Percentiles rank a stretch among this genome's conserved stretches.
phyloP scores from a whole-genome alignment of 2,113 vertebrate genomes.

The Sterna hirundo region DNA sequence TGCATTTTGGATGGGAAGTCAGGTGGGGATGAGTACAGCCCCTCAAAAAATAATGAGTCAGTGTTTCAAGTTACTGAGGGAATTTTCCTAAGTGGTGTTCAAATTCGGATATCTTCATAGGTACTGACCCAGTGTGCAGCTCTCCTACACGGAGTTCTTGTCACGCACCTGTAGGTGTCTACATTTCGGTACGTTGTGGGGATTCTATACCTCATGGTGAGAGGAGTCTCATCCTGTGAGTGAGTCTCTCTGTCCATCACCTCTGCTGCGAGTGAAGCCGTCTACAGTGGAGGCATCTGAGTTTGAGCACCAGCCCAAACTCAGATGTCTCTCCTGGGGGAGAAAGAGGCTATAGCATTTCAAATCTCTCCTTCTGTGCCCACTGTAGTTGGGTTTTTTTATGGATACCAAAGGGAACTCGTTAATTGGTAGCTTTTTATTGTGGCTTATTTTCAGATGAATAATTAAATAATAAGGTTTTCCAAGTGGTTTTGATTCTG shows the following conservation, averaged over 20 bases:
- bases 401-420: background rate
- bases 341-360: background rate
- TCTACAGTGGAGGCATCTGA: background rate
- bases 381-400: background rate
- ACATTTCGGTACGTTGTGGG: rapidly evolving
- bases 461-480: background rate
- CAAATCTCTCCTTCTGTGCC: background rate
- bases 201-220: background rate
- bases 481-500: background rate
- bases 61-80: background rate
- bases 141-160: rapidly evolving
- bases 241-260: background rate
- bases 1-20: background rate
- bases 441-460: background rate
- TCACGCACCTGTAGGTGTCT: background rate
- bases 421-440: background rate
- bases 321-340: background rate
- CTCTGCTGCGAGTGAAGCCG: background rate
- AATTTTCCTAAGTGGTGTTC: background rate
- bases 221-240: background rate
- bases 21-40: background rate
- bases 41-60: background rate
- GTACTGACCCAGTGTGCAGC: no score
- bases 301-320: background rate
- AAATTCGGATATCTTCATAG: background rate